Evolutionary conservation across 1,140 invertebrate species (phyloP).

Genomic region (Brachionus calyciflorus): DNA sequence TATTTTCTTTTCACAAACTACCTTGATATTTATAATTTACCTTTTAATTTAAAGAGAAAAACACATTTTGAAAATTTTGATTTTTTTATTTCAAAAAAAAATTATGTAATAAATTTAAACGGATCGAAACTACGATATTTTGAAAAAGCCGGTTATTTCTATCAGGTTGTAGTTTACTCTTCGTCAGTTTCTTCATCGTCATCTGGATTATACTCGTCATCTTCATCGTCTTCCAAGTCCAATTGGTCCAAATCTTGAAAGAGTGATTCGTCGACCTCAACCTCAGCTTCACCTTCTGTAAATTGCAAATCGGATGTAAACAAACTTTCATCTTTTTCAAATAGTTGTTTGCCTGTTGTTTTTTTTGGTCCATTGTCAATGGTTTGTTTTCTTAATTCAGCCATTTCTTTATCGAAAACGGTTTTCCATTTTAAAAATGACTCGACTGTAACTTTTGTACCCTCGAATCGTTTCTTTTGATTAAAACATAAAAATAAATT

Average conservation of each 20-base stretch:
- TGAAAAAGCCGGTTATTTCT: too few species aligned
- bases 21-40: too few species aligned
- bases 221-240: slow-evolving; percentile 72
- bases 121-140: background rate
- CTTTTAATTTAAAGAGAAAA: too few species aligned
- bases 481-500: slow-evolving; percentile 57
- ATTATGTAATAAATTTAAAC: too few species aligned
- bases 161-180: too few species aligned
- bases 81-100: too few species aligned
- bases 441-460: slow-evolving; percentile 88
- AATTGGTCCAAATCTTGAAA: slow-evolving; percentile 88
- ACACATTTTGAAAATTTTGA: too few species aligned
- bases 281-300: slow-evolving; percentile 70
- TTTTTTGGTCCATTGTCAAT: slow-evolving; percentile 59
- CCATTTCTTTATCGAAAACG: slow-evolving; percentile 85
- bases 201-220: slow-evolving; percentile 33
- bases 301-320: slow-evolving; percentile 87
- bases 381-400: slow-evolving; percentile 70
- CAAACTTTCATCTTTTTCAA: slow-evolving; percentile 82
- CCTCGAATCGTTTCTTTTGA: slow-evolving; percentile 94
- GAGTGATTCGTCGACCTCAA: slow-evolving; percentile 87
- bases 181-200: slow-evolving; percentile 34
- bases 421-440: slow-evolving; percentile 91
- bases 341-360: slow-evolving; percentile 76
- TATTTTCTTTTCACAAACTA: too few species aligned